Base-by-base conservation (phyloP, 1,140 invertebrate genomes). In the Drosophila quadrilineata region DNA sequence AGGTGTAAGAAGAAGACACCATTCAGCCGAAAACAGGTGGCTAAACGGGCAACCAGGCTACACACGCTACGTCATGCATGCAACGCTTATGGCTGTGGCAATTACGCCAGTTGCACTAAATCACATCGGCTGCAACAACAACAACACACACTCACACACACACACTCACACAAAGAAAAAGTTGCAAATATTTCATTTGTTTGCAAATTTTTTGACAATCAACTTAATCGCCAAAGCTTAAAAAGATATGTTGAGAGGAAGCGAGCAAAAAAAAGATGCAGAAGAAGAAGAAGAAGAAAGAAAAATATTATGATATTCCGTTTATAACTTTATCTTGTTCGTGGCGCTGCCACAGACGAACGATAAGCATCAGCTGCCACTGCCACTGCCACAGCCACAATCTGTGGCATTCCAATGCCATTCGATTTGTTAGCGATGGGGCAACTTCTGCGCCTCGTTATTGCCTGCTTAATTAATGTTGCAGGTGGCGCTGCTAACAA, bases 121-220 rank as follows among this genome's bases (percentile, higher is more conserved):
- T 82, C 75, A 58, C 43, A 24, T 4, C 0, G 6, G 41, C 21
- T n/a, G n/a, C n/a, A 12, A 45, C 6, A 41, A 41, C n/a, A 22
- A 41, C 0, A 5, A 12, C 0, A 31, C 19, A 6, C 8, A 29
- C 2, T 2, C 8, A 3, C n/a, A n/a, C n/a, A n/a, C n/a, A n/a
- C n/a, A n/a, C n/a, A n/a, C n/a, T n/a, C n/a, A 29, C 10, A 29
- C 8, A n/a, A 6, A 5, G 8, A n/a, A 29, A 45, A 65, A 36
- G 38, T 29, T 79, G 72, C 75, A 76, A 75, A 80, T 80, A 82
- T 72, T 80, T 80, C 76, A 80, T 82, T 80, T 75, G 77, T 84
- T 80, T 80, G 76, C 76, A 82, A 80, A 80, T 82, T 80, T 80
- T 65, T 82, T 57, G 75, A 82, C 76, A 80, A 80, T 82, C 76